Evolutionary conservation across 2,113 vertebrate species (phyloP).

Genomic region (Cyanoderma ruficeps): DNA sequence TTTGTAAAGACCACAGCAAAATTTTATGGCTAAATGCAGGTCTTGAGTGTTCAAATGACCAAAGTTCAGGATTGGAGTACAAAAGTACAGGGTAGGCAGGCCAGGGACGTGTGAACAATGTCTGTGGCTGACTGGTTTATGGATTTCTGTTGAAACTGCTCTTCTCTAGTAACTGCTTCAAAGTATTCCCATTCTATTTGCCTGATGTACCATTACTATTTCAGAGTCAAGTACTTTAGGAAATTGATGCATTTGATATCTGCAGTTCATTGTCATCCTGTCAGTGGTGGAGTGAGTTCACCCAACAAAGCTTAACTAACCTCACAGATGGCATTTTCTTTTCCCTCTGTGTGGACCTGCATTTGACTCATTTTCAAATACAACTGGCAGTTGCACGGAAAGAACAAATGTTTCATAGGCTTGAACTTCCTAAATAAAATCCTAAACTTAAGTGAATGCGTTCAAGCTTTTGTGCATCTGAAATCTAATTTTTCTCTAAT

Average conservation of each 20-base stretch:
- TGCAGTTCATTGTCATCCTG: conserved; percentile 42
- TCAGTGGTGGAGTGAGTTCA: conserved; percentile 23
- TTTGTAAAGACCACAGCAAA: neutral
- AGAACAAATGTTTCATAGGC: neutral
- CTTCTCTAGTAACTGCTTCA: conserved; percentile 5
- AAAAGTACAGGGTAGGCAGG: neutral
- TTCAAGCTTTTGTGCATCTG: neutral
- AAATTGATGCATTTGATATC: conserved; percentile 52
- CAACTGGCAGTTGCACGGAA: neutral
- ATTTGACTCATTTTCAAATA: conserved; percentile 26
- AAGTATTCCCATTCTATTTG: conserved; percentile 21
- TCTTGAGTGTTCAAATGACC: neutral
- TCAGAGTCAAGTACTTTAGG: conserved; percentile 43
- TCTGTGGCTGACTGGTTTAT: neutral
- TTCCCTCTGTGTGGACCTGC: neutral
- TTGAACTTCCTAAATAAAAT: neutral
- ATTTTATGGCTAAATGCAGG: neutral
- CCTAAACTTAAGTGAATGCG: neutral
- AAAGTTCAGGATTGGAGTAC: neutral
- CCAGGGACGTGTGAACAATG: neutral
- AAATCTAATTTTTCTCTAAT: neutral
- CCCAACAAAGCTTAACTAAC: conserved; percentile 33
- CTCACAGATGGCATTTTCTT: neutral
- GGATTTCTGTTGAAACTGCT: conserved; percentile 13
- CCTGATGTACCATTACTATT: conserved; percentile 39